phyloP scores from a whole-genome alignment of 2,113 vertebrate species.

The Platanista minor region DNA sequence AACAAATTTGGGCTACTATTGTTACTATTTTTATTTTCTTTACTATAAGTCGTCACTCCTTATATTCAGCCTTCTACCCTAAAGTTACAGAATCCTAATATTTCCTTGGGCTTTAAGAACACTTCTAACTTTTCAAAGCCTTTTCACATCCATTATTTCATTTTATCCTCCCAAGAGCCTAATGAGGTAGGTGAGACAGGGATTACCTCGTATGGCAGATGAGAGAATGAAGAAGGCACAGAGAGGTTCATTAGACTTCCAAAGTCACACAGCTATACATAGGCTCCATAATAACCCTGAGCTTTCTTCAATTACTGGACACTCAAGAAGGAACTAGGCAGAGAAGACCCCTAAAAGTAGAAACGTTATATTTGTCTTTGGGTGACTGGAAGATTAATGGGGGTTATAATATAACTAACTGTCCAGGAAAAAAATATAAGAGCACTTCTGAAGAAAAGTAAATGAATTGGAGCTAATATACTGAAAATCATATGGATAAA shows the following conservation, averaged over 20 bases:
- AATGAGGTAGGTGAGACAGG: neutral
- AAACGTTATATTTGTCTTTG: neutral
- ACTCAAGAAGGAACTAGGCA: neutral
- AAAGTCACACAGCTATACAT: neutral
- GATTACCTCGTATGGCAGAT: neutral
- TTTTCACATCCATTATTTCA: conserved; percentile 37
- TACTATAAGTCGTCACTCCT: neutral
- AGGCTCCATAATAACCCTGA: neutral
- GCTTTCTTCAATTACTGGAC: neutral
- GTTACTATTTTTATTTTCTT: neutral
- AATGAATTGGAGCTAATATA: conserved; percentile 31
- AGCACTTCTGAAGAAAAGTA: neutral
- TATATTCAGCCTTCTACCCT: neutral
- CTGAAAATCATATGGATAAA: neutral
- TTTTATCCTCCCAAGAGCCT: neutral
- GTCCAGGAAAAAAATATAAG: neutral
- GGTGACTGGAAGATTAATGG: neutral
- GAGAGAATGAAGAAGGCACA: neutral
- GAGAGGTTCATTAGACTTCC: neutral
- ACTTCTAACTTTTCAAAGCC: conserved; percentile 34
- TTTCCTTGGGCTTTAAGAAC: neutral
- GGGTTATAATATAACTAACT: neutral
- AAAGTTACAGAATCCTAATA: neutral
- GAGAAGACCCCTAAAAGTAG: neutral
- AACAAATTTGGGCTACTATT: neutral